Evolutionary conservation across 1,140 invertebrate genomes (phyloP).

Genomic region (Zaprionus kolodkinae): DNA sequence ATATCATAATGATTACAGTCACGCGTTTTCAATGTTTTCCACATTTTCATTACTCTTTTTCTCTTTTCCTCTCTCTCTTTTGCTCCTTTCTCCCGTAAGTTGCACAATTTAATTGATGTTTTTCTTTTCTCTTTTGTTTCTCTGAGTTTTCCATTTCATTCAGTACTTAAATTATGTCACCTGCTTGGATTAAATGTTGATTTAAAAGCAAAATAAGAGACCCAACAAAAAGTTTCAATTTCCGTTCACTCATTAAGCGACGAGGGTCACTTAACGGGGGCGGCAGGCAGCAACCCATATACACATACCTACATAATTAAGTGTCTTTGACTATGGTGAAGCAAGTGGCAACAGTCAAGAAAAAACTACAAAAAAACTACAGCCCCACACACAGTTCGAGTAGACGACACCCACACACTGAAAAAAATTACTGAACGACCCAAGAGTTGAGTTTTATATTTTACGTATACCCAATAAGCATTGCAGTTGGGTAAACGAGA

Average conservation of each 20-base stretch:
- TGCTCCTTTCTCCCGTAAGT: slow-evolving; percentile 16
- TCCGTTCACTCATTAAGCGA: slow-evolving; percentile 67
- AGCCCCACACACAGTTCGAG: slow-evolving; percentile 14
- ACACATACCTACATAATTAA: slow-evolving; percentile 53
- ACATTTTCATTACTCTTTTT: slow-evolving; percentile 4
- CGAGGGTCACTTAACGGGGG: slow-evolving; percentile 8
- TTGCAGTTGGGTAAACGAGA: not conserved
- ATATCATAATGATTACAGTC: slow-evolving; percentile 71
- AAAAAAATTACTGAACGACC: slow-evolving; percentile 30
- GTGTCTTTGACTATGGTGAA: slow-evolving; percentile 39
- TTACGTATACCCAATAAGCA: slow-evolving; percentile 37
- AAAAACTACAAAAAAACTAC: not conserved
- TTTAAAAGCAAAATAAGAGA: slow-evolving; percentile 40
- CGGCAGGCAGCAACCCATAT: not conserved
- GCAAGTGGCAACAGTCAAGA: slow-evolving; percentile 6
- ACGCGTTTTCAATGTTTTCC: slow-evolving; percentile 59
- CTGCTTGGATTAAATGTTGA: slow-evolving; percentile 52
- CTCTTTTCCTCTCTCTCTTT: too few species aligned
- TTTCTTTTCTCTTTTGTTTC: not conserved
- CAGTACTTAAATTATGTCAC: slow-evolving; percentile 63
- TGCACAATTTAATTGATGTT: slow-evolving; percentile 37
- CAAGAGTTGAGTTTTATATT: slow-evolving; percentile 23
- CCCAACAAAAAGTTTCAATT: slow-evolving; percentile 62
- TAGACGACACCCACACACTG: slow-evolving; percentile 22
- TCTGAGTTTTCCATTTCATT: slow-evolving; percentile 15